Conservation (phyloP, 2,888 invertebrate species). For the Eilema depressum region DNA sequence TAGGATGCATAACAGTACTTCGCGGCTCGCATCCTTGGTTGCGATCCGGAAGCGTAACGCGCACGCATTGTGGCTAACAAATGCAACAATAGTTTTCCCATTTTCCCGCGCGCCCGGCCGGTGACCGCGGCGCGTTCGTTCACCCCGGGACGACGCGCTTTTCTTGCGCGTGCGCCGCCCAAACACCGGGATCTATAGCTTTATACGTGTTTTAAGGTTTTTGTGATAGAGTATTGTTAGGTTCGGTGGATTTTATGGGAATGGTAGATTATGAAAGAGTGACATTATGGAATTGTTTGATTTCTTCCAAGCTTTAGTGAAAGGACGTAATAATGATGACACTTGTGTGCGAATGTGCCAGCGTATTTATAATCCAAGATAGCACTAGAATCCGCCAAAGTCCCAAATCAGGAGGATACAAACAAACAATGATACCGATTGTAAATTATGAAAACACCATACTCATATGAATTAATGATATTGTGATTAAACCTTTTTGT, state of each 20-base stretch:
- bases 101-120: slow-evolving; percentile 70
- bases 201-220: slow-evolving; percentile 5
- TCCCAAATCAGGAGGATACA: too few relatives aligned
- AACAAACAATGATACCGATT: too few relatives aligned
- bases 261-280: not conserved
- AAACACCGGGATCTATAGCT: slow-evolving; percentile 14
- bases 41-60: slow-evolving; percentile 51
- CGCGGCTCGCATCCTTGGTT: slow-evolving; percentile 49
- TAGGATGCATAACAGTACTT: slow-evolving; percentile 40
- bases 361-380: too few relatives aligned
- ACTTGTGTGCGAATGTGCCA: too few relatives aligned
- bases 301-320: not conserved
- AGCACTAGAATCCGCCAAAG: too few relatives aligned
- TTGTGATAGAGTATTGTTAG: not conserved
- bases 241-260: not conserved
- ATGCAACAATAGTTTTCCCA: slow-evolving; percentile 72
- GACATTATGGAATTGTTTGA: not conserved
- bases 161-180: slow-evolving; percentile 50
- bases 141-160: slow-evolving; percentile 55
- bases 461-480: too few relatives aligned
- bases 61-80: slow-evolving; percentile 72
- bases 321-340: not conserved
- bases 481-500: too few relatives aligned
- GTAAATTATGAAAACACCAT: too few relatives aligned
- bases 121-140: slow-evolving; percentile 66